These are phyloP conservation scores for Menidia menidia DNA, from an alignment of 2,797 vertebrate genomes.

Conservation along the genomic window DNA sequence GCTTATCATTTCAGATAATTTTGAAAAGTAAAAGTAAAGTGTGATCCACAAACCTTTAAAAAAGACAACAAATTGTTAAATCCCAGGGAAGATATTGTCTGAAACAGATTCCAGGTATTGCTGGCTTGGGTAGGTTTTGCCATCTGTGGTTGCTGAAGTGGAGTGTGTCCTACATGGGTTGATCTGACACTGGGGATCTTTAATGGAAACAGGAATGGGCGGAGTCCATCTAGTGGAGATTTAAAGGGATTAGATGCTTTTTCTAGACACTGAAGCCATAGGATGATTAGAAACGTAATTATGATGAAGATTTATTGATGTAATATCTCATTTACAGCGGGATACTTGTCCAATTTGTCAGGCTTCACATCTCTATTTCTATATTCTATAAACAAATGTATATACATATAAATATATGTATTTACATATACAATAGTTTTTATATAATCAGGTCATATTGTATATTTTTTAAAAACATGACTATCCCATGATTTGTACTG, in stretches of 20 bases:
- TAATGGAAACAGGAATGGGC: constrained; percentile 61
- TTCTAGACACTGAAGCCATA: constrained; percentile 29
- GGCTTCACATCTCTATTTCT: constrained; percentile 25
- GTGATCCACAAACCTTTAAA: constrained; percentile 50
- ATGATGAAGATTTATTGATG: constrained; percentile 55
- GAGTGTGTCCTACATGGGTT: constrained; percentile 64
- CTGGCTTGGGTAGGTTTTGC: constrained; percentile 50
- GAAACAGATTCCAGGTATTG: constrained; percentile 32
- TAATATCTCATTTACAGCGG: constrained; percentile 50
- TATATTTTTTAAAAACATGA: too few relatives aligned
- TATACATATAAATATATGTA: too few relatives aligned
- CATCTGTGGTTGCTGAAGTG: constrained; percentile 58
- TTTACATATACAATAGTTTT: too few relatives aligned
- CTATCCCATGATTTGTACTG: too few relatives aligned
- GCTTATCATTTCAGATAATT: constrained; percentile 14
- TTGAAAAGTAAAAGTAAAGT: constrained; percentile 5
- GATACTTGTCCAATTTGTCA: constrained; percentile 25
- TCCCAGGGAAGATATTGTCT: constrained; percentile 41
- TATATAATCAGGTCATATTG: too few relatives aligned
- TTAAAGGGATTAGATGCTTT: constrained; percentile 46
- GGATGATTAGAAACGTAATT: constrained; percentile 53
- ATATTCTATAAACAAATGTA: constrained; percentile 21
- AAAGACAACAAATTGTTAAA: constrained; percentile 7
- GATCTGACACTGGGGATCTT: constrained; percentile 61
- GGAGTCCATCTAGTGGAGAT: constrained; percentile 60